Evolutionary conservation across 2,888 invertebrate species (phyloP), one percentile per base, ranked within the genome.

Genomic region (Actias luna): DNA sequence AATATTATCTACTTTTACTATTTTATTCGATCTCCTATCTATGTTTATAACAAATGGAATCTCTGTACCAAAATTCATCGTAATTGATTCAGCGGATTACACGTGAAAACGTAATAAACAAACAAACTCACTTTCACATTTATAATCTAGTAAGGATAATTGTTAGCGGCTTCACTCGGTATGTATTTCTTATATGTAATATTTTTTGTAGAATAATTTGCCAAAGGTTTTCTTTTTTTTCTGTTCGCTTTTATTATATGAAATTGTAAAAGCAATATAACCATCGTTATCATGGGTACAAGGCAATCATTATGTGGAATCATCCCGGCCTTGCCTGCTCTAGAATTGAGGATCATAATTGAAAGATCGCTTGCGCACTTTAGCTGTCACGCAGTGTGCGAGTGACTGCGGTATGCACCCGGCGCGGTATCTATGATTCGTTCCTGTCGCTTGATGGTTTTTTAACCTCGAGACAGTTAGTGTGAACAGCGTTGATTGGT

Each of bases 261-360:
- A 50, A 22, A 50, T 50, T 25, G 12, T 50, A 50, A 50, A 50
- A 22, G 22, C 0, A 50, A 50, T 50, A 50, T 12, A 8, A 12
- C 12, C 25, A 22, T 0, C 25, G 46, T 25, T 0, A 25, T 50
- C 12, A 12, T 55, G 29, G 29, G 8, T 55, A 55, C 8, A 18
- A 33, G 33, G 68, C 79, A 80, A 79, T 83, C 79, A 80, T 76
- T 72, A 73, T 64, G 72, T 76, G 75, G 77, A 77, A 77, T 75
- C 76, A 73, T 75, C 70, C 76, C 77, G 87, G 82, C 87, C 87
- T 88, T 87, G 88, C 76, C 67, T 72, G 73, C 74, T 77, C 76
- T 79, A 77, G 87, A 85, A 88, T 89, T 87, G 89, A 87, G 83
- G 77, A 80, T 79, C 80, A 84, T 88, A 87, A 88, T 88, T 89